Base-by-base conservation (phyloP, 2,888 invertebrate genomes). In the Agrochola circellaris region DNA sequence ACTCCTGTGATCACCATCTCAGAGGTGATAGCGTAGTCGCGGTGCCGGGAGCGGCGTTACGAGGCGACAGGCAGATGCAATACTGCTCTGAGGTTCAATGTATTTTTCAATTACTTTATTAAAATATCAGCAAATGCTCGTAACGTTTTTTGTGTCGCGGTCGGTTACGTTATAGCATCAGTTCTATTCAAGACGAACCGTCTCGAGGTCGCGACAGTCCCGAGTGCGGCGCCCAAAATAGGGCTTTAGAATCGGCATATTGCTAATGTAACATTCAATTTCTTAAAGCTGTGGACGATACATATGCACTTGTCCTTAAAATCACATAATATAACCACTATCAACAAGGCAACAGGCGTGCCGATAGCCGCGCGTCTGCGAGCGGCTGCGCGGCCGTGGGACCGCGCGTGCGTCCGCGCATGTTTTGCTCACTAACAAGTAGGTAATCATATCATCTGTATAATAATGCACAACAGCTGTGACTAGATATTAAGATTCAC, bases 401-500 rank as follows among this genome's bases (percentile, higher is more conserved):
- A 42, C 9, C 42, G n/a, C n/a, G 45, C 26, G 26, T 13, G 17
- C 81, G 75, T 15, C 60, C 23, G 60, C 79, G 45, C 64, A 64
- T 34, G 54, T 30, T 48, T 26, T 81, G 68, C 76, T 73, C 64
- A 42, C 78, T 75, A 56, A 68, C 75, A 75, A 74, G 84, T 80
- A 84, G 87, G 87, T 88, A 76, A 79, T 61, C 80, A 79, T 79
- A 82, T 87, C 78, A 20, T 83, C 69, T 84, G 84, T 87, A 77
- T 83, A 87, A 87, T 85, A 90, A 93, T 92, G 93, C 94, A 94
- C 94, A 94, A 94, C 94, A 93, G 93, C 92, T 91, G 94, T 94
- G 95, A 95, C 95, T 95, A 95, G 95, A 95, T 90, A 89, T 89
- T 85, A 92, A 94, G 91, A 93, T 93, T 93, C 92, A 88, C 92